Conservation (phyloP, 2,113 vertebrate genomes). For the Capreolus pygargus region DNA sequence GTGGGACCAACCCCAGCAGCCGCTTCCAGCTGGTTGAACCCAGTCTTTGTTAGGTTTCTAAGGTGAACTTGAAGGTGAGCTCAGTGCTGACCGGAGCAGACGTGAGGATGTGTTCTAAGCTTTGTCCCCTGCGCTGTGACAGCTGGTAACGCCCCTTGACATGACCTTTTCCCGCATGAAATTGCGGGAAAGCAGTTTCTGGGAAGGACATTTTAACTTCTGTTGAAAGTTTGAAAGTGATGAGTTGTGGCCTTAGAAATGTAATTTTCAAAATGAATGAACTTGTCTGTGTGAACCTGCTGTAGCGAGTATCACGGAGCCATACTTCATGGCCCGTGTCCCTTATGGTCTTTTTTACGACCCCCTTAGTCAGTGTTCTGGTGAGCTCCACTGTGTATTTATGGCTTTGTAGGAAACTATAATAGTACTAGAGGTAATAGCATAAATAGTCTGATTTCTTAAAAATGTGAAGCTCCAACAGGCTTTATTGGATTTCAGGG, state of each 20-base stretch:
- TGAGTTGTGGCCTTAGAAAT: constrained; percentile 47
- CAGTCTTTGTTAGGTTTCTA: background rate
- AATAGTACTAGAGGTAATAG: background rate
- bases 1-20: background rate
- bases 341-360: constrained; percentile 46
- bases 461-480: constrained; percentile 46
- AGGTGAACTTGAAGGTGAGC: background rate
- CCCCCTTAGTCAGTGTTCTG: background rate
- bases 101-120: background rate
- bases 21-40: background rate
- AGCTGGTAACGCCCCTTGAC: background rate
- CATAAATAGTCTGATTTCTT: constrained; percentile 54
- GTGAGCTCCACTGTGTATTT: constrained; percentile 39
- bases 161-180: constrained; percentile 17
- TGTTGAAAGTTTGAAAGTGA: background rate
- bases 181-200: background rate
- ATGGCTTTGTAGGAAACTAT: constrained; percentile 12
- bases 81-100: background rate
- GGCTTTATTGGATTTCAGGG: constrained; percentile 49
- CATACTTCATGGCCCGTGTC: constrained; percentile 26
- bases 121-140: background rate
- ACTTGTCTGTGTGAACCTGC: background rate
- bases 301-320: background rate
- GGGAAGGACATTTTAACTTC: background rate
- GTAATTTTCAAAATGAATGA: constrained; percentile 63